Evolutionary conservation across 2,113 vertebrate species (phyloP), one percentile per base, ranked within the genome.

Genomic region (Chloebia gouldiae): DNA sequence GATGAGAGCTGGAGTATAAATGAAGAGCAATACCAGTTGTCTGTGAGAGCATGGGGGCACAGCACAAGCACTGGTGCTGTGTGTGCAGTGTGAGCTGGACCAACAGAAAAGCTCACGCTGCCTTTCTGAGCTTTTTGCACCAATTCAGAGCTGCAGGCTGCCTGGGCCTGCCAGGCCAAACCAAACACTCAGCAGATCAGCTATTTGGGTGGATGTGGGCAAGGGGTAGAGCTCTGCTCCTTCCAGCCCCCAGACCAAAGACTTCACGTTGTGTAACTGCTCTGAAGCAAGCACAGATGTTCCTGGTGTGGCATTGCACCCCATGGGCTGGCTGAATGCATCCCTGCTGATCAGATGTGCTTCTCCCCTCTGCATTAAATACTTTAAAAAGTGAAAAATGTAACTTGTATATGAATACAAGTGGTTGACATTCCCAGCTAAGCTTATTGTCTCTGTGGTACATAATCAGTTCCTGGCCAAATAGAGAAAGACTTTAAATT

Each of bases 101-200:
- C 5, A 0, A 39, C 31, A 49, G n/a, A 53, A 81, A 18, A 22
- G 28, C n/a, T 40, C 31, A 16, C 0, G 0, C 27, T 79, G 33
- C 44, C 28, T 68, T 90, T 47, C 44, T 27, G 77, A 66, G 64
- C 21, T 61, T 28, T 51, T 57, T 64, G 54, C 68, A 28, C n/a
- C 37, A 25, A 0, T 35, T 63, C 35, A 22, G 71, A 71, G 24
- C 80, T 60, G 21, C 30, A 35, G 68, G 22, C 21, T 60, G 65
- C 73, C 64, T 10, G 3, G n/a, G 45, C 28, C 40, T 73, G 37
- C 78, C 49, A 22, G 15, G 14, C 1, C 2, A 66, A 79, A 44
- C 49, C 61, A 18, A 11, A 50, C 6, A 15, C 42, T 75, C 35
- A 49, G 75, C 70, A 65, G 33, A 49, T 20, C 30, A n/a, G 9